These are phyloP conservation scores for Dusona sp. DNA, from an alignment of 2,888 invertebrate species.

Conservation along the genomic window DNA sequence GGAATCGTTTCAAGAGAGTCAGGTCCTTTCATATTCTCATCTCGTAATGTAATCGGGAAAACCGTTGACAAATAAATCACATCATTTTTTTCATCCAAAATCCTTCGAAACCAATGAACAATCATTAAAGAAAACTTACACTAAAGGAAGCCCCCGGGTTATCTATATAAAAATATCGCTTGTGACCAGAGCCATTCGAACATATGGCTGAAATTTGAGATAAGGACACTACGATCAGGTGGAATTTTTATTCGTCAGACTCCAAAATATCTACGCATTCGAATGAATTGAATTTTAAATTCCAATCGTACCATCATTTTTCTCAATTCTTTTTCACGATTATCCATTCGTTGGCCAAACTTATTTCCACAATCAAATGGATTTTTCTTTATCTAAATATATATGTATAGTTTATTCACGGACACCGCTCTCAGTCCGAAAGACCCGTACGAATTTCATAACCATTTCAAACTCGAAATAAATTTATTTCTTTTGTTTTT, in stretches of 20 bases:
- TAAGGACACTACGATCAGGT: constrained; percentile 4
- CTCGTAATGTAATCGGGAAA: constrained; percentile 17
- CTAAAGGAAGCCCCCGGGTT: background rate
- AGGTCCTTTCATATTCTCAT: constrained; percentile 9
- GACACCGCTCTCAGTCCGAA: background rate
- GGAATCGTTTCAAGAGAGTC: background rate
- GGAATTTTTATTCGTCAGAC: background rate
- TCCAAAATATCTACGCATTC: background rate
- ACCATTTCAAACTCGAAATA: background rate
- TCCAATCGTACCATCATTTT: background rate
- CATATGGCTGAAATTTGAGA: background rate
- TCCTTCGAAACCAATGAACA: background rate
- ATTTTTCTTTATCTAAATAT: background rate
- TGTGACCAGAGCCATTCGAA: background rate
- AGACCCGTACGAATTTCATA: background rate
- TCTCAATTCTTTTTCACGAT: background rate
- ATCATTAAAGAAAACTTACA: background rate
- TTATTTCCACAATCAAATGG: background rate
- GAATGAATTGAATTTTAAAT: background rate
- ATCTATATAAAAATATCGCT: background rate
- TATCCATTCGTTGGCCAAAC: background rate
- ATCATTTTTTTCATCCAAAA: constrained; percentile 1
- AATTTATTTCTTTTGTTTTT: background rate
- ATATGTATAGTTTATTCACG: background rate
- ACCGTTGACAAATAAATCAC: constrained; percentile 28